Base-by-base conservation (phyloP, 2,113 vertebrate genomes). In the Microcebus murinus region DNA sequence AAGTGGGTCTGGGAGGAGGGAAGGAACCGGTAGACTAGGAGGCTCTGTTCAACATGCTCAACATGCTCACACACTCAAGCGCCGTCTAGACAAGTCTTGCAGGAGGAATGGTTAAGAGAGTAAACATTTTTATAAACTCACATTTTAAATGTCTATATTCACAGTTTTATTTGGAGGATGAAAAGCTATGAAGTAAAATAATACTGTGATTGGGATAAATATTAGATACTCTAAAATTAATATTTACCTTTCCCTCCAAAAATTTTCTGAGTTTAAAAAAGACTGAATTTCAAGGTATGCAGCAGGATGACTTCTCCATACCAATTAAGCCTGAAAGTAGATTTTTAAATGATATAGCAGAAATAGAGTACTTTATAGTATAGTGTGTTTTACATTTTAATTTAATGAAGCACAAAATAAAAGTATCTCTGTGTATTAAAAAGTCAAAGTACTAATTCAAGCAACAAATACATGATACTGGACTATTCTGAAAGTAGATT, bases 361-460 rank as follows among this genome's bases (percentile, higher is more conserved):
- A 68, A 93, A 68, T 17, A 55, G 25, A 80, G 23, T 71, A 65
- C 82, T 21, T 34, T 7, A 91, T 55, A 17, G 45, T 1, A 42
- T 45, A 0, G 1, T 14, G 17, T 27, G 9, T 42, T 88, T 92
- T 68, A 76, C 6, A 86, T 63, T 85, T 96, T 93, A 82, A 96
- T 67, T 87, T 83, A 93, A 83, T 61, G 18, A 79, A 91, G 55
- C 3, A 9, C 17, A 48, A 97, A 27, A 71, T 76, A 87, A 6
- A 81, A 67, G 18, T 79, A 42, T 21, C 14, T 87, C 76, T 67
- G 29, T 77, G 13, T 34, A 86, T 23, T 59, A 48, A 86, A 93
- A 95, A 81, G 36, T 80, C 4, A 42, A 93, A 82, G 13, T 87
- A 92, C 68, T 42, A 67, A 91, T 70, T 87, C 25, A 74, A 89